Evolutionary conservation across 2,797 vertebrate genomes (phyloP).

Genomic region (Apogon talboti): DNA sequence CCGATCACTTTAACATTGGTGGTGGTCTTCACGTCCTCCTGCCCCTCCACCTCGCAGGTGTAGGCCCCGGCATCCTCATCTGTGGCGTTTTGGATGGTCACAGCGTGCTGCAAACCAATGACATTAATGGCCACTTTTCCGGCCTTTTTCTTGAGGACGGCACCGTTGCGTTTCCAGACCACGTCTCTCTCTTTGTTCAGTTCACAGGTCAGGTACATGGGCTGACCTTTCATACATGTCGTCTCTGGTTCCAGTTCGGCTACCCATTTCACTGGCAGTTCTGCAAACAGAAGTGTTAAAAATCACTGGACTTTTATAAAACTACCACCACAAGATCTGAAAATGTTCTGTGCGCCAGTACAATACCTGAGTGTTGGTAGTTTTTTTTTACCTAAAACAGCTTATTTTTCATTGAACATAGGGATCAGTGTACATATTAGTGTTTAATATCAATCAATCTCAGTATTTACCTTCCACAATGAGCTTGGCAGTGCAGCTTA

Average conservation of each 20-base stretch:
- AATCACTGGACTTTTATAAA: not conserved
- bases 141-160: slow-evolving; percentile 82
- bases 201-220: slow-evolving; percentile 94
- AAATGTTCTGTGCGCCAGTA: not conserved
- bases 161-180: slow-evolving; percentile 92
- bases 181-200: slow-evolving; percentile 95
- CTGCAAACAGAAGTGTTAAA: slow-evolving; percentile 66
- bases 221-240: slow-evolving; percentile 91
- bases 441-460: not conserved
- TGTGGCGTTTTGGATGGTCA: slow-evolving; percentile 89
- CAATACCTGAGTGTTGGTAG: slow-evolving; percentile 3
- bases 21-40: slow-evolving; percentile 84
- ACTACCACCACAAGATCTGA: too few relatives aligned
- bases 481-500: slow-evolving; percentile 94
- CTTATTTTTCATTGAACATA: not conserved
- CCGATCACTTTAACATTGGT: slow-evolving; percentile 93
- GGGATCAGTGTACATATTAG: too few relatives aligned
- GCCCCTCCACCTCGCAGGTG: slow-evolving; percentile 86
- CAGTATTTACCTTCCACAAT: slow-evolving; percentile 92
- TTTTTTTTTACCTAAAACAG: not conserved
- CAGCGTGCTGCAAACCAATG: slow-evolving; percentile 91
- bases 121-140: slow-evolving; percentile 90
- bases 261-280: slow-evolving; percentile 93
- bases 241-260: slow-evolving; percentile 93
- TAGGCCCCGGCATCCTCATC: slow-evolving; percentile 90